These are phyloP conservation scores for Pangasius djambal DNA, from an alignment of 2,797 vertebrate species.

Conservation along the genomic window DNA sequence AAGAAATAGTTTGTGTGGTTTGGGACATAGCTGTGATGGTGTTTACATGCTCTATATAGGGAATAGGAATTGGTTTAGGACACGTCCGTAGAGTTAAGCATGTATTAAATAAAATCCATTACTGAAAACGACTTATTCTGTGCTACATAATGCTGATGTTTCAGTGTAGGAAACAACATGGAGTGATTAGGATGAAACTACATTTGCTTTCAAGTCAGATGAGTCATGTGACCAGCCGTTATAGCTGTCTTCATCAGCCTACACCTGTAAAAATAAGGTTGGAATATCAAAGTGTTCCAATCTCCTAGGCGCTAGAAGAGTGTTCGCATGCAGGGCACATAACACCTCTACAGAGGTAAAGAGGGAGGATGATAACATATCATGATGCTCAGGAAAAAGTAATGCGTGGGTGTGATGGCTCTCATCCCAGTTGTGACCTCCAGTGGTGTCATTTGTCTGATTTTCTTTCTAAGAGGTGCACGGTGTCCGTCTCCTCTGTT, in stretches of 20 bases:
- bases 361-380: constrained; percentile 18
- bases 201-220: not conserved
- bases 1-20: not conserved
- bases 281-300: not conserved
- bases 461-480: constrained; percentile 38
- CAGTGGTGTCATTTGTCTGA: constrained; percentile 6
- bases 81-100: not conserved
- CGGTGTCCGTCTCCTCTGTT: constrained; percentile 3
- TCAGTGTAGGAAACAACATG: not conserved
- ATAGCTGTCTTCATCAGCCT: not conserved
- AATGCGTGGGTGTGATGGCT: not conserved
- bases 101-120: not conserved
- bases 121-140: not conserved
- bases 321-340: constrained; percentile 7
- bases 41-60: not conserved
- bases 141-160: not conserved
- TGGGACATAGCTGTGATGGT: not conserved
- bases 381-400: constrained; percentile 24
- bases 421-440: constrained; percentile 9
- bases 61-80: not conserved
- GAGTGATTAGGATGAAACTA: not conserved
- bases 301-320: not conserved
- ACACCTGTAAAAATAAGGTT: not conserved
- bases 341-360: constrained; percentile 4
- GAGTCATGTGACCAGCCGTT: not conserved